Percentiles rank a stretch among this genome's conserved stretches.
Evolutionary conservation across 2,113 vertebrate genomes (phyloP).

Genomic region (Eurystomus gularis): DNA sequence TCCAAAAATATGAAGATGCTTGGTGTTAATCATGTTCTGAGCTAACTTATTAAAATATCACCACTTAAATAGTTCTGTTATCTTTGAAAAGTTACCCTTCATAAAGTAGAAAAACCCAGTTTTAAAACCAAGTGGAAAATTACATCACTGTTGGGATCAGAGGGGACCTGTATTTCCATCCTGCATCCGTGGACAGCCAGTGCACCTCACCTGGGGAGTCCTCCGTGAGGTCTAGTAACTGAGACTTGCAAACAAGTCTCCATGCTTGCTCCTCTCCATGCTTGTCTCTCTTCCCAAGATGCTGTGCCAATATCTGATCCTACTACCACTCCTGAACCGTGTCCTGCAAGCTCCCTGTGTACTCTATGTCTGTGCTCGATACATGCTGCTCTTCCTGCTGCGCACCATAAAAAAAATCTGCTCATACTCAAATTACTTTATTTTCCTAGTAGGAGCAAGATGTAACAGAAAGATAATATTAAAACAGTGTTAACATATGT

Average conservation of each 20-base stretch:
- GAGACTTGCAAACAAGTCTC: background rate
- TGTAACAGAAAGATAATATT: background rate
- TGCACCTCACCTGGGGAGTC: background rate
- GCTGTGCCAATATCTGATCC: background rate
- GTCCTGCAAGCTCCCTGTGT: background rate
- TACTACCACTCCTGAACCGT: rapidly evolving
- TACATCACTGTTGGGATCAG: background rate
- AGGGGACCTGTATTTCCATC: background rate
- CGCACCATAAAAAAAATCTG: background rate
- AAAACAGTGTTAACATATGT: constrained; percentile 1
- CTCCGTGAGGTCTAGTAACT: background rate
- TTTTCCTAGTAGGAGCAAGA: constrained; percentile 7
- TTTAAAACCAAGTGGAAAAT: background rate
- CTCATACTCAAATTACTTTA: background rate
- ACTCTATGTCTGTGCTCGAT: background rate
- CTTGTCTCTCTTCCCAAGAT: background rate
- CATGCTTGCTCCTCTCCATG: background rate
- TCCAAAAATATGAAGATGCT: background rate
- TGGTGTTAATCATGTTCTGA: background rate
- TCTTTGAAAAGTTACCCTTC: background rate
- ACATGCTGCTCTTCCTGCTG: background rate
- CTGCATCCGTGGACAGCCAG: background rate
- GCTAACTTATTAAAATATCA: background rate
- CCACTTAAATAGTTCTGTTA: background rate
- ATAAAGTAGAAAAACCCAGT: background rate